Percentiles rank a stretch among this genome's conserved stretches.
These are phyloP conservation scores for Melanostoma scalare DNA, from an alignment of 2,888 invertebrate genomes.

Conservation along the genomic window DNA sequence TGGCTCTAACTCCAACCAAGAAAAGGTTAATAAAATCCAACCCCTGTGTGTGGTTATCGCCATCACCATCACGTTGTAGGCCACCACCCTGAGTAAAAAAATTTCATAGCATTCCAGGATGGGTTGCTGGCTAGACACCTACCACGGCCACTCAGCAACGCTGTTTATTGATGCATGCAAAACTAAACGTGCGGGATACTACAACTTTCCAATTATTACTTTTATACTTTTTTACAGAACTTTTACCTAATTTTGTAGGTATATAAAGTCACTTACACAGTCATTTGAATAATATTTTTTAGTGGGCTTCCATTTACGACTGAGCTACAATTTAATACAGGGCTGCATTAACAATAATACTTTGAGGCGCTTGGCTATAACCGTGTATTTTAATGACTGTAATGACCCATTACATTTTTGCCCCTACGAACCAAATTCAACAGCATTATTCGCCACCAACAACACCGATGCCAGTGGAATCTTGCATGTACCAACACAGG, in stretches of 20 bases:
- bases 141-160: constrained; percentile 35
- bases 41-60: constrained; percentile 31
- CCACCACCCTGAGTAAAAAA: constrained; percentile 28
- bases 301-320: no score
- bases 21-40: constrained; percentile 50
- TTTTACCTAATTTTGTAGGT: not conserved
- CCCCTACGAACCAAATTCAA: no score
- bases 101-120: constrained; percentile 27
- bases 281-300: no score
- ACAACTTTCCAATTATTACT: constrained; percentile 62
- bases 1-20: not conserved
- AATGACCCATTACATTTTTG: no score
- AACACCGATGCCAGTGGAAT: no score
- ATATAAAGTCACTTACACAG: not conserved
- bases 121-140: constrained; percentile 32
- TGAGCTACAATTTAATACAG: no score
- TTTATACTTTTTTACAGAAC: constrained; percentile 41
- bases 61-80: constrained; percentile 34
- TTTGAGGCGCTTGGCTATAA: no score
- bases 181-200: constrained; percentile 51
- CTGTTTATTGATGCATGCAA: constrained; percentile 54
- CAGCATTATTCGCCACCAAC: no score
- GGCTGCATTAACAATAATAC: no score
- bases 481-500: no score
- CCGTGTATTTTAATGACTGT: no score